Conservation (phyloP, 2,113 vertebrate genomes). For the Cyrtonyx montezumae region DNA sequence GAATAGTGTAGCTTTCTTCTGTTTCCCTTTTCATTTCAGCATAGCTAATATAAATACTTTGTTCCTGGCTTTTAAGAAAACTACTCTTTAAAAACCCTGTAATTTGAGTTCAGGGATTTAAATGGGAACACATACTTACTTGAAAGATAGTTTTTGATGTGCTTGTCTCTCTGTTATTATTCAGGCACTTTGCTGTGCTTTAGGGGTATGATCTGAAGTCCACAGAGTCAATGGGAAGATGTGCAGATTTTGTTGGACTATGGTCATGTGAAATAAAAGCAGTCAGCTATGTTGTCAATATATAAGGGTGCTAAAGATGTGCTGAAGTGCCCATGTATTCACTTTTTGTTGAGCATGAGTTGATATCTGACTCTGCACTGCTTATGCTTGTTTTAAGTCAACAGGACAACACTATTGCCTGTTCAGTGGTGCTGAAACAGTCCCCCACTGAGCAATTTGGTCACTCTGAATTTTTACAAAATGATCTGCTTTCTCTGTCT, state of each 20-base stretch:
- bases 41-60: slow-evolving; percentile 64
- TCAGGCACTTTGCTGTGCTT: neutral
- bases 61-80: slow-evolving; percentile 58
- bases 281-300: neutral
- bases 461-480: neutral
- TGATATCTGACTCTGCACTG: neutral
- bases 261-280: neutral
- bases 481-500: neutral
- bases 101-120: slow-evolving; percentile 66
- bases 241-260: neutral
- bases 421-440: neutral
- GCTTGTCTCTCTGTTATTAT: slow-evolving; percentile 29
- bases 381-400: neutral
- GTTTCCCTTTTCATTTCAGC: slow-evolving; percentile 27
- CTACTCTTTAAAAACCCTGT: slow-evolving; percentile 49
- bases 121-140: slow-evolving; percentile 40
- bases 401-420: neutral
- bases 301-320: neutral
- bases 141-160: slow-evolving; percentile 55
- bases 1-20: slow-evolving; percentile 16
- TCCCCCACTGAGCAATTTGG: neutral
- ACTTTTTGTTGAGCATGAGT: neutral
- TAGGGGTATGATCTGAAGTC: neutral
- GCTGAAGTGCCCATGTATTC: neutral
- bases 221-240: neutral